These are phyloP conservation scores for Poliocrania exsul DNA, from an alignment of 2,797 vertebrate genomes.

Conservation along the genomic window DNA sequence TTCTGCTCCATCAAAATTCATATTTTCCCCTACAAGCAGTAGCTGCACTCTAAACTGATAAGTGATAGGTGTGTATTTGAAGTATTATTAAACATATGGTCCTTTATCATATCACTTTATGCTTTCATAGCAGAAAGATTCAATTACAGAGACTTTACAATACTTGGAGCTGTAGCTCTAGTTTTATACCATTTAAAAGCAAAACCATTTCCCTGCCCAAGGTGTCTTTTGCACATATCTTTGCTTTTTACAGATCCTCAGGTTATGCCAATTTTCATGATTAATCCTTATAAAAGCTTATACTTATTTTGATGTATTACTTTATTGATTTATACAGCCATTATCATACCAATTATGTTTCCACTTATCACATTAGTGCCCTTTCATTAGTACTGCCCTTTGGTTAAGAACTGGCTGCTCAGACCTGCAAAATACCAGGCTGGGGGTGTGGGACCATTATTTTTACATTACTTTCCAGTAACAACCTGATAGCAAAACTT, in stretches of 20 bases:
- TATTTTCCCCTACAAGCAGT: background rate
- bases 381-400: background rate
- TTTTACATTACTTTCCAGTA: background rate
- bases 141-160: background rate
- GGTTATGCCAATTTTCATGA: background rate
- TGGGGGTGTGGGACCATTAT: background rate
- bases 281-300: slow-evolving; percentile 1
- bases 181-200: background rate
- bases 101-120: background rate
- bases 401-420: background rate
- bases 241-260: background rate
- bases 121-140: background rate
- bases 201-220: background rate
- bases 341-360: background rate
- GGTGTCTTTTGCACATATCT: background rate
- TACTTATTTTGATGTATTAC: slow-evolving; percentile 1
- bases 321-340: background rate
- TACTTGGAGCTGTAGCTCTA: background rate
- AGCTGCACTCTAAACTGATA: background rate
- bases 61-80: background rate
- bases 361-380: background rate
- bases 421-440: background rate
- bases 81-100: background rate
- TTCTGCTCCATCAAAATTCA: background rate
- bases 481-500: background rate